Conservation (phyloP, 2,888 invertebrate genomes). For the Allophyes oxyacanthae region DNA sequence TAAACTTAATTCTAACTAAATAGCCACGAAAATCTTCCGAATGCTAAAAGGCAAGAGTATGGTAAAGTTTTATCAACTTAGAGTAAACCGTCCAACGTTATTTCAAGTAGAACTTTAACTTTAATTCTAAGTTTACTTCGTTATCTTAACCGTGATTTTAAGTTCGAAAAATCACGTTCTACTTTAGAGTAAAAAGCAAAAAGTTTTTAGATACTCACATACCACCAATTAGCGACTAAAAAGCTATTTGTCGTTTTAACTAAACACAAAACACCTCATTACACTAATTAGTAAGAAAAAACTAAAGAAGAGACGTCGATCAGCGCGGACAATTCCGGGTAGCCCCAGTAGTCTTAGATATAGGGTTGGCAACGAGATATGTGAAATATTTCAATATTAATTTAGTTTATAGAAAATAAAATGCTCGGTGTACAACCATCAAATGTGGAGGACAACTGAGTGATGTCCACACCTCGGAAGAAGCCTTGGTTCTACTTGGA, state of each 20-base stretch:
- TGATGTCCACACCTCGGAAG: too few species aligned
- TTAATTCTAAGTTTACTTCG: slow-evolving; percentile 25
- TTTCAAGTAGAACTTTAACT: too few species aligned
- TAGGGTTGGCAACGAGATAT: slow-evolving; percentile 45
- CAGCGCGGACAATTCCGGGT: slow-evolving; percentile 75
- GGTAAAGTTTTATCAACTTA: neutral
- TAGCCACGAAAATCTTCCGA: too few species aligned
- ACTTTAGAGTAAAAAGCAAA: slow-evolving; percentile 20
- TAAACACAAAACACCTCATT: slow-evolving; percentile 76
- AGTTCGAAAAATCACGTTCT: slow-evolving; percentile 36
- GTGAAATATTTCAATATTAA: neutral
- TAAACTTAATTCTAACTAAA: too few species aligned
- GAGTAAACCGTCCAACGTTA: neutral
- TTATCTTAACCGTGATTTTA: slow-evolving; percentile 26
- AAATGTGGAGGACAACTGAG: too few species aligned
- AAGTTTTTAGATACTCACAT: slow-evolving; percentile 36
- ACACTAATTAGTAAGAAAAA: slow-evolving; percentile 84
- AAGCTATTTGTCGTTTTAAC: slow-evolving; percentile 49
- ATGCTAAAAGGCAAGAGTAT: neutral
- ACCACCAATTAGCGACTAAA: slow-evolving; percentile 64
- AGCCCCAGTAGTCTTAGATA: slow-evolving; percentile 54
- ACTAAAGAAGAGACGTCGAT: slow-evolving; percentile 73
- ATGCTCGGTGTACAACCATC: too few species aligned
- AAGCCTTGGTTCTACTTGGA: too few species aligned
- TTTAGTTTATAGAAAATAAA: too few species aligned